Conservation (phyloP, 1,140 invertebrate genomes). For the Microplitis demolitor region DNA sequence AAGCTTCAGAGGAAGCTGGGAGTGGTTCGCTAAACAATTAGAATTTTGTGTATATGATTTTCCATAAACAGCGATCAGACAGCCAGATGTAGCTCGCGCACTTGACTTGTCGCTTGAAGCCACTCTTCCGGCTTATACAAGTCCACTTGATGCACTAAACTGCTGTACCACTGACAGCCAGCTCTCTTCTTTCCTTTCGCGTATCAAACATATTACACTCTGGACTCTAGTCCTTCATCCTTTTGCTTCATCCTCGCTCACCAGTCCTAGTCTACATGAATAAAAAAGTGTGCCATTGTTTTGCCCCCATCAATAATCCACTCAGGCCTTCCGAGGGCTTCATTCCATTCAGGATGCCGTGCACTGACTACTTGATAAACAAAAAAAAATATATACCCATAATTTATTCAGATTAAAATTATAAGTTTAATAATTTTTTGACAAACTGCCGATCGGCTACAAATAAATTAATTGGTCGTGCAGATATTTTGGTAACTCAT, state of each 20-base stretch:
- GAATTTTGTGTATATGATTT: conserved; percentile 45
- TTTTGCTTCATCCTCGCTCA: not conserved
- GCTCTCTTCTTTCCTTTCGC: conserved; percentile 33
- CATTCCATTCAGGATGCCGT: conserved; percentile 17
- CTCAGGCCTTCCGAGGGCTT: conserved; percentile 49
- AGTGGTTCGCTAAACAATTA: not conserved
- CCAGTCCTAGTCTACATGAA: conserved; percentile 36
- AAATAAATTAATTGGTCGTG: not conserved
- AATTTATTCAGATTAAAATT: too few relatives aligned
- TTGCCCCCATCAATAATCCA: conserved; percentile 59
- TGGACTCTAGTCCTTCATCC: too few relatives aligned
- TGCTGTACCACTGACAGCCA: conserved; percentile 6
- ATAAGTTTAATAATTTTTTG: not conserved
- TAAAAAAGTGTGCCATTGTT: conserved; percentile 55
- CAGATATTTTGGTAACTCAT: too few relatives aligned
- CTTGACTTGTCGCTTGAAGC: conserved; percentile 47
- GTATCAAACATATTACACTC: conserved; percentile 52
- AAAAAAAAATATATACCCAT: too few relatives aligned
- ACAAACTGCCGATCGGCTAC: too few relatives aligned
- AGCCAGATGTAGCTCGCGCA: conserved; percentile 54
- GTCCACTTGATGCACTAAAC: conserved; percentile 15
- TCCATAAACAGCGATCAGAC: conserved; percentile 59
- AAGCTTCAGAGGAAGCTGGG: not conserved
- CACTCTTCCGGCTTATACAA: conserved; percentile 27
- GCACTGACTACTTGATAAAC: too few relatives aligned